These are phyloP conservation scores for Leptosomus discolor DNA, from an alignment of 2,113 vertebrate species.

Conservation along the genomic window DNA sequence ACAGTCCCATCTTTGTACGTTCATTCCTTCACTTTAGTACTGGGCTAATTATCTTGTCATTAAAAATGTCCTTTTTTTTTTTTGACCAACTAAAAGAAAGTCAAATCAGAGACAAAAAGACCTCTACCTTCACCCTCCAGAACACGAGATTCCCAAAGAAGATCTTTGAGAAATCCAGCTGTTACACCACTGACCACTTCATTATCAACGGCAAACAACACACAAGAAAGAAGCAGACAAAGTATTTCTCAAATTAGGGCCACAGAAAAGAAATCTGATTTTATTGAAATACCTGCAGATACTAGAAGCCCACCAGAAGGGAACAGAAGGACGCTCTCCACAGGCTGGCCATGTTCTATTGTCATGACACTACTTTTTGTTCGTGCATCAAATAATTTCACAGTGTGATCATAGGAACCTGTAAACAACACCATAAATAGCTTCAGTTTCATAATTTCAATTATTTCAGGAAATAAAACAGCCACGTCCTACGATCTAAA, in stretches of 20 bases:
- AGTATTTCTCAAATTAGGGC: not conserved
- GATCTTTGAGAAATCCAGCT: not conserved
- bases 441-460: not conserved
- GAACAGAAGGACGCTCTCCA: conserved; percentile 94
- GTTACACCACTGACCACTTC: not conserved
- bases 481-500: not conserved
- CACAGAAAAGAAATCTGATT: not conserved
- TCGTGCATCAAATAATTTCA: conserved; percentile 92
- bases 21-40: not conserved
- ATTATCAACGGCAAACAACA: not conserved
- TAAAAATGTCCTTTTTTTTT: not conserved
- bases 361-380: conserved; percentile 84
- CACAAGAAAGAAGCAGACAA: not conserved
- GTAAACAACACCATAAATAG: not conserved
- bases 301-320: conserved; percentile 93
- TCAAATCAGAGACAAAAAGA: not conserved
- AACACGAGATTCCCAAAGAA: not conserved
- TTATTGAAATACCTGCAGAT: conserved; percentile 83
- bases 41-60: not conserved
- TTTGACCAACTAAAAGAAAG: not conserved
- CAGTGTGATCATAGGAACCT: conserved; percentile 96
- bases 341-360: conserved; percentile 92
- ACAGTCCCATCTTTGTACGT: not conserved
- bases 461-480: not conserved
- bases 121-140: not conserved